phyloP scores from a whole-genome alignment of 2,797 vertebrate species.

The Sandelia bainsii region DNA sequence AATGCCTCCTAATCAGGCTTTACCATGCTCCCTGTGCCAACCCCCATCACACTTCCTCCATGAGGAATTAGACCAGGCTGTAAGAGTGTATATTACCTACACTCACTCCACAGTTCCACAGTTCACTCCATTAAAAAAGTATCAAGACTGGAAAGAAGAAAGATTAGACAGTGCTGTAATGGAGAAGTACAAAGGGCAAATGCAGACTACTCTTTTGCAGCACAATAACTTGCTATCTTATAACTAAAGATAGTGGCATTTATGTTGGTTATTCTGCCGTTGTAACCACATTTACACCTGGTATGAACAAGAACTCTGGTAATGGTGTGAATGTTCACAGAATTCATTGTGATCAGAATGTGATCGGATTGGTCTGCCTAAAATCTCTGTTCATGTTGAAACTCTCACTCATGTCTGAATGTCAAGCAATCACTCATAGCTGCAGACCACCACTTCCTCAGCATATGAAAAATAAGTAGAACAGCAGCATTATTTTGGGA shows the following conservation, averaged over 20 bases:
- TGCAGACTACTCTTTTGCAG: slow-evolving; percentile 8
- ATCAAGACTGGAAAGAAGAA: slow-evolving; percentile 44
- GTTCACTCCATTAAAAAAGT: slow-evolving; percentile 64
- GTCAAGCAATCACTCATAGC: slow-evolving; percentile 3
- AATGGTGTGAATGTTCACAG: neutral
- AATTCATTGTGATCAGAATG: neutral
- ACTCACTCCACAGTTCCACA: slow-evolving; percentile 49
- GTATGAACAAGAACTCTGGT: slow-evolving; percentile 4
- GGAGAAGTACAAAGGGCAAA: slow-evolving; percentile 27
- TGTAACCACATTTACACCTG: slow-evolving; percentile 7
- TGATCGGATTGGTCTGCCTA: neutral
- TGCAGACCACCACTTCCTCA: slow-evolving; percentile 10
- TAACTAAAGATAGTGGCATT: slow-evolving; percentile 5
- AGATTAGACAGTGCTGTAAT: slow-evolving; percentile 49
- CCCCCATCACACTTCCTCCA: slow-evolving; percentile 46
- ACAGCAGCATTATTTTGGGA: neutral
- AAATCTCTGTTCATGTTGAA: neutral
- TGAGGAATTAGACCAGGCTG: slow-evolving; percentile 66
- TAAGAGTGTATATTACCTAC: slow-evolving; percentile 53
- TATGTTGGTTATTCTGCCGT: slow-evolving; percentile 1
- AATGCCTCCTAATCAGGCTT: slow-evolving; percentile 79
- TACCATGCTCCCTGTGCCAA: slow-evolving; percentile 49
- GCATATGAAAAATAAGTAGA: slow-evolving; percentile 12
- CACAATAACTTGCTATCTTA: slow-evolving; percentile 6
- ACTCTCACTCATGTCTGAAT: slow-evolving; percentile 2